Conservation (phyloP, 2,113 vertebrate genomes). For the Lophius piscatorius region DNA sequence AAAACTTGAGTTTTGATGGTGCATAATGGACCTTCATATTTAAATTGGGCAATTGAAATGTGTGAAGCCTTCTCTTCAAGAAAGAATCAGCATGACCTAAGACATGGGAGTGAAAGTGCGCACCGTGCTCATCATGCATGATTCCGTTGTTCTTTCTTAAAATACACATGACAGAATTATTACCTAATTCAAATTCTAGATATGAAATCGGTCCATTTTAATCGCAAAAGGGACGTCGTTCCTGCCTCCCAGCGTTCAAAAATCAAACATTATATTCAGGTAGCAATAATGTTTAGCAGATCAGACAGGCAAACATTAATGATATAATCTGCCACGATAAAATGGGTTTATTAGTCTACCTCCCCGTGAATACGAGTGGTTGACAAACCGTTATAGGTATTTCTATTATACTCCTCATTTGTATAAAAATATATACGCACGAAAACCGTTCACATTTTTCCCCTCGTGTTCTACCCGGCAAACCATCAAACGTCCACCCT, state of each 20-base stretch:
- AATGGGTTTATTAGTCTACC: too few relatives aligned
- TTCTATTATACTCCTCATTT: too few relatives aligned
- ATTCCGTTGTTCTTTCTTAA: slow-evolving; percentile 9
- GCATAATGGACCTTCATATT: too few relatives aligned
- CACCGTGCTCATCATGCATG: background rate
- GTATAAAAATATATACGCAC: too few relatives aligned
- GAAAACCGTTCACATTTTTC: too few relatives aligned
- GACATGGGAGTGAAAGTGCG: too few relatives aligned
- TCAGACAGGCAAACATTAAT: background rate
- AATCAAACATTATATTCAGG: background rate
- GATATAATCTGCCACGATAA: background rate
- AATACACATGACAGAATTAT: slow-evolving; percentile 2
- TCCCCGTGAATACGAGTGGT: too few relatives aligned
- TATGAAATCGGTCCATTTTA: slow-evolving; percentile 3
- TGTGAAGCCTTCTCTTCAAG: too few relatives aligned
- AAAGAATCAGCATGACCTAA: too few relatives aligned
- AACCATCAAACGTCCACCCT: background rate
- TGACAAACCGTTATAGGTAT: too few relatives aligned
- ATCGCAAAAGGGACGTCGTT: background rate
- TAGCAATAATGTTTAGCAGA: slow-evolving; percentile 12
- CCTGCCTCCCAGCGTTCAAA: background rate
- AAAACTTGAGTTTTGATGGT: too few relatives aligned
- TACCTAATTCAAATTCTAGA: background rate
- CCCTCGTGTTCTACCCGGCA: background rate
- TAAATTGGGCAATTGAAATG: too few relatives aligned